phyloP scores from a whole-genome alignment of 2,797 vertebrate species.

The Dipus sagitta region DNA sequence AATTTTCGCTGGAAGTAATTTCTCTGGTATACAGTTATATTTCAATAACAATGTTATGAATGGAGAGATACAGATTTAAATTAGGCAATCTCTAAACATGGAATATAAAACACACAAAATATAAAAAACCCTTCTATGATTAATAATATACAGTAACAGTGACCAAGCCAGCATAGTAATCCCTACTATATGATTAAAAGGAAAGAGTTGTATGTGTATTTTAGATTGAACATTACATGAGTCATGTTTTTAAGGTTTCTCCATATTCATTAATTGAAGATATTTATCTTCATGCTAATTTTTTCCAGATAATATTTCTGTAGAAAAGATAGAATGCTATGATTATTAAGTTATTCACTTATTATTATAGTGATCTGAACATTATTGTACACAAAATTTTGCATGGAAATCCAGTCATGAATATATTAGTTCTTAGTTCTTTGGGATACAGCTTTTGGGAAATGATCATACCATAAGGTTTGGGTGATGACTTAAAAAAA shows the following conservation, averaged over 20 bases:
- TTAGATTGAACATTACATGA: not conserved
- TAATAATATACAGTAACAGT: not conserved
- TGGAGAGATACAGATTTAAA: not conserved
- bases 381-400: too few relatives aligned
- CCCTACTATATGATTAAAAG: not conserved
- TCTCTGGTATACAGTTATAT: too few relatives aligned
- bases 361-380: too few relatives aligned
- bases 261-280: not conserved
- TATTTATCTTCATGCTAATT: not conserved
- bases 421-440: not conserved
- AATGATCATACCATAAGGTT: rapidly evolving
- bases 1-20: not conserved
- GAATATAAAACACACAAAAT: not conserved
- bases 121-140: not conserved
- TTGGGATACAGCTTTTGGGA: not conserved
- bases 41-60: not conserved
- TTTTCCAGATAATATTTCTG: not conserved
- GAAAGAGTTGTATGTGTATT: not conserved
- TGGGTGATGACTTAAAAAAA: too few relatives aligned
- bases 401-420: too few relatives aligned
- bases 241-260: not conserved
- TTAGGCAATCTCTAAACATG: not conserved
- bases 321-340: not conserved
- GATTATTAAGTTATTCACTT: not conserved
- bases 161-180: not conserved